These are phyloP conservation scores for Lysandra bellargus DNA, from an alignment of 2,888 invertebrate species.

Conservation along the genomic window DNA sequence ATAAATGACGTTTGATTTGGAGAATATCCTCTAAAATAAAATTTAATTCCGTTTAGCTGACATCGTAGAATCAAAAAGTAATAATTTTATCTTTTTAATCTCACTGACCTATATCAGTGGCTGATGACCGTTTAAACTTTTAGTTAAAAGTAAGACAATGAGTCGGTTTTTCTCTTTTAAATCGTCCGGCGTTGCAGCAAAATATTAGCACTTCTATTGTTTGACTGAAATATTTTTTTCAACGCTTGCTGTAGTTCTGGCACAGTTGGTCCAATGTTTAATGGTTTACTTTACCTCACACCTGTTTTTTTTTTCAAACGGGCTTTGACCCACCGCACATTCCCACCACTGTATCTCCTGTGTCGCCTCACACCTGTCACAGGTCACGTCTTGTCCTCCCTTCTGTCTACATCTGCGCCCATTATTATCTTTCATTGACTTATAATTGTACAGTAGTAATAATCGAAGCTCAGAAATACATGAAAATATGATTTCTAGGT, in stretches of 20 bases:
- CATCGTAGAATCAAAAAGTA: constrained; percentile 16
- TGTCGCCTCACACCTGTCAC: no score
- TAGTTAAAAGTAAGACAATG: constrained; percentile 26
- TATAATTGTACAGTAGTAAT: no score
- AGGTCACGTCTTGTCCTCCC: no score
- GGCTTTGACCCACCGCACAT: no score
- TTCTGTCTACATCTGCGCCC: no score
- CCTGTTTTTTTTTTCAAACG: no score
- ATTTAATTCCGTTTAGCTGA: not conserved
- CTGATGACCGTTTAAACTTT: constrained; percentile 28
- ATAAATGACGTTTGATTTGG: not conserved
- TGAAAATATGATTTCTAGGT: no score
- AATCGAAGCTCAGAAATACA: no score
- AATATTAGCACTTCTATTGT: constrained; percentile 29
- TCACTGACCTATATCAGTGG: constrained; percentile 28
- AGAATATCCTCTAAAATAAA: not conserved
- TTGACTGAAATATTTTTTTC: not conserved
- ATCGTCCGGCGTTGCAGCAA: constrained; percentile 23
- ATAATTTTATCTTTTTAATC: constrained; percentile 27
- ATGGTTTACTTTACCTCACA: not conserved
- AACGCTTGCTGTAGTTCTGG: not conserved
- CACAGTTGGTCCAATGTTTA: not conserved
- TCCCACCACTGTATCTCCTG: no score
- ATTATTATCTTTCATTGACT: no score
- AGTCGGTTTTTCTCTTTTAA: constrained; percentile 27